Evolutionary conservation across 2,797 vertebrate genomes (phyloP).

Genomic region (Smutsia temminckii): DNA sequence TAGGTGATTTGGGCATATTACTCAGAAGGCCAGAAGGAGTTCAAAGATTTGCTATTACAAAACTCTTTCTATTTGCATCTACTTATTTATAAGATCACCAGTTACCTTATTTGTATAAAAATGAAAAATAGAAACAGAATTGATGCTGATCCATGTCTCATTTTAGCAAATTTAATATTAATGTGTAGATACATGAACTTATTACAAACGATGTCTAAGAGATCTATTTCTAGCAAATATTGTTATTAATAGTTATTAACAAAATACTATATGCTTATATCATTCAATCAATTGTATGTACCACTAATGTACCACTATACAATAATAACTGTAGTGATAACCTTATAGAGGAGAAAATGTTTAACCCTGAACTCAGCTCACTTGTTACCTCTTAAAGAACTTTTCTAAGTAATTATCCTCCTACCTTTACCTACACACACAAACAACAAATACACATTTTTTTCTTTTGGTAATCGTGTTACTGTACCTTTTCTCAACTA

Average conservation of each 20-base stretch:
- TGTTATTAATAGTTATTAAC: background rate
- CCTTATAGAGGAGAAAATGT: background rate
- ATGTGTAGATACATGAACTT: background rate
- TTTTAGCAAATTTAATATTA: constrained; percentile 1
- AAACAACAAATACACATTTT: background rate
- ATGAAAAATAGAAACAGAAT: background rate
- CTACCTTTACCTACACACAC: background rate
- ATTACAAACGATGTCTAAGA: background rate
- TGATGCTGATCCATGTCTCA: background rate
- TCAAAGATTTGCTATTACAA: background rate
- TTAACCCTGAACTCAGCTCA: background rate
- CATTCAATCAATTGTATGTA: background rate
- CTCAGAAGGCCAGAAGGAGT: background rate
- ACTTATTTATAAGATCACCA: background rate
- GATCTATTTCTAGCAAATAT: background rate
- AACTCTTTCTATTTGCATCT: background rate
- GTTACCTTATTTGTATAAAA: background rate
- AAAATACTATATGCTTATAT: background rate
- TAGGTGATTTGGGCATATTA: background rate
- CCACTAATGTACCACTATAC: background rate
- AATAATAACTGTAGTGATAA: background rate
- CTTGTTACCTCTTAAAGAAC: background rate
- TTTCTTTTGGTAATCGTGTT: background rate
- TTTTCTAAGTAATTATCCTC: background rate
- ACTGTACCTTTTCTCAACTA: background rate